Base-by-base conservation (phyloP, 92 coral and sea anemone genomes). In the Bergia sp. region DNA sequence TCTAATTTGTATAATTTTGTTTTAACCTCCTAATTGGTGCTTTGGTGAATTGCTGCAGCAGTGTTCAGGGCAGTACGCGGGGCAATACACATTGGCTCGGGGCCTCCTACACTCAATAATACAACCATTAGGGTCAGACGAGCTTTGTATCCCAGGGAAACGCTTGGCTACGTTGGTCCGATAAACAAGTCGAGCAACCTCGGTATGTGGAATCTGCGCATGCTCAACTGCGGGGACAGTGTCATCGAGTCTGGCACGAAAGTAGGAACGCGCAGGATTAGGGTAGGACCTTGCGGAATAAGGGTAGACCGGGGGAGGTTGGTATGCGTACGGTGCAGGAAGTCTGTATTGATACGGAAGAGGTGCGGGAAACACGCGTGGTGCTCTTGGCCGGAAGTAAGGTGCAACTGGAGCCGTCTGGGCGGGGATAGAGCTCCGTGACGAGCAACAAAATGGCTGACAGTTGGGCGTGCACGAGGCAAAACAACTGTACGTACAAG, bases 361-460 rank as follows among this genome's bases (percentile, higher is more conserved):
- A 47, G 82, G 42, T 20, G 40, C 82, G 65, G 77, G 43, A 73
- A 13, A 73, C 87, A 84, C 66, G 37, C 79, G 87, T 66, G 87
- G 47, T 44, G 44, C n/a, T 4, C 79, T 36, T 29, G 13, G 41
- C 36, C 23, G 41, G 44, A 37, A 29, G 41, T 12, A 45, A 3
- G 77, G 43, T 29, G 23, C 15, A 21, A 5, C 38, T 13, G 78
- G 61, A 16, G 79, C 23, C 7, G 85, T 37, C 43, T 43, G 91
- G 7, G 86, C 85, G 1, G 80, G 89, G 37, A 91, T 18, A 21
- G 89, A 36, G 37, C 57, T 58, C 0, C 86, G 55, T 3, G 86
- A 83, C 20, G 94, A n/a, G 49, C 94, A 92, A 42, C 94, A 92
- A 16, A 45, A 29, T 4, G 92, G 90, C 58, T 87, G 88, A 41